phyloP scores from a whole-genome alignment of 1,140 invertebrate genomes.

The Drosophila orosa region DNA sequence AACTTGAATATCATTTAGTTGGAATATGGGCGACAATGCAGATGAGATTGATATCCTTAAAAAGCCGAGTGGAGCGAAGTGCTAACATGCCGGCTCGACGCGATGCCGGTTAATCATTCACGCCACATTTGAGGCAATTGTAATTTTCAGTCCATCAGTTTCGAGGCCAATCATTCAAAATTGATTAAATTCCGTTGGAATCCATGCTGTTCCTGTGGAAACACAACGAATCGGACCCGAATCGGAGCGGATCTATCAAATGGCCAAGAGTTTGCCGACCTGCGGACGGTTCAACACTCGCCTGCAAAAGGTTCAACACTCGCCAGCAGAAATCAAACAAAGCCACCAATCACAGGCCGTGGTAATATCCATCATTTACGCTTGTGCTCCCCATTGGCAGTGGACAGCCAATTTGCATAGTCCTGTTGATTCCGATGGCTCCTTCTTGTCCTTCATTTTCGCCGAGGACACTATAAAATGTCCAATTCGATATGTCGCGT shows the following conservation, averaged over 20 bases:
- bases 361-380: conserved; percentile 59
- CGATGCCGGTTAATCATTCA: conserved; percentile 51
- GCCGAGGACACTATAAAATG: conserved; percentile 26
- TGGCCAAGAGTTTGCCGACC: conserved; percentile 40
- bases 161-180: conserved; percentile 42
- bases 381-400: conserved; percentile 34
- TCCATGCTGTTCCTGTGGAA: background rate
- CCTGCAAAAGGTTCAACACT: conserved; percentile 25
- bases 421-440: conserved; percentile 7
- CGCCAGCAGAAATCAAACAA: conserved; percentile 45
- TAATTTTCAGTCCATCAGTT: conserved; percentile 44
- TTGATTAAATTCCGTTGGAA: conserved; percentile 48
- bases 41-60: conserved; percentile 24
- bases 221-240: background rate
- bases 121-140: conserved; percentile 49
- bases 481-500: conserved; percentile 27
- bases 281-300: conserved; percentile 44
- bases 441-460: background rate
- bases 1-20: conserved; percentile 7
- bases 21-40: conserved; percentile 17
- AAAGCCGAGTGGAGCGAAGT: background rate
- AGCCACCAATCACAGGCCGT: conserved; percentile 46
- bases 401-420: conserved; percentile 53
- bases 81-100: conserved; percentile 7
- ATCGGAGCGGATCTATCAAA: conserved; percentile 32